phyloP scores from a whole-genome alignment of 2,113 vertebrate species.

The Psammodynastes pulverulentus region DNA sequence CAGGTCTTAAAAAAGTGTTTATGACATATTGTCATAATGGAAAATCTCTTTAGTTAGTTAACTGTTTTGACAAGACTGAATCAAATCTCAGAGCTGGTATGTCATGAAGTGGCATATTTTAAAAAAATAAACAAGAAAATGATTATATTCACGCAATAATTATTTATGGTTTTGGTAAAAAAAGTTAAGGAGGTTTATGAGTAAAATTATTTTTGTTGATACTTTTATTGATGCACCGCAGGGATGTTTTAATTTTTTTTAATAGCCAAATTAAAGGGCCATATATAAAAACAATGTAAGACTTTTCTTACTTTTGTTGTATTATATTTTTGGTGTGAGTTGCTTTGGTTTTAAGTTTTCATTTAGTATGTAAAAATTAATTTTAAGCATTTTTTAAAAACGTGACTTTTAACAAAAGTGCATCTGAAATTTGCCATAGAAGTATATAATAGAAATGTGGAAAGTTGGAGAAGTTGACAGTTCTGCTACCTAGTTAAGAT shows the following conservation, averaged over 20 bases:
- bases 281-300: background rate
- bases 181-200: background rate
- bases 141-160: background rate
- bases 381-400: background rate
- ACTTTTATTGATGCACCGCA: background rate
- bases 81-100: background rate
- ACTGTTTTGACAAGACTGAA: background rate
- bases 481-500: background rate
- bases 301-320: background rate
- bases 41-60: background rate
- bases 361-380: background rate
- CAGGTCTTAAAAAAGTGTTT: background rate
- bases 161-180: background rate
- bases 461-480: constrained; percentile 12
- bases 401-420: background rate
- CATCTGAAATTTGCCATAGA: background rate
- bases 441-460: constrained; percentile 19
- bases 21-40: background rate
- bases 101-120: background rate
- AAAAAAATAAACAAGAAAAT: background rate
- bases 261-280: background rate
- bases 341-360: background rate
- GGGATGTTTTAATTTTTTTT: background rate
- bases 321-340: background rate
- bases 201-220: background rate